These are phyloP conservation scores for Champsocephalus gunnari DNA, from an alignment of 2,797 vertebrate genomes.

Conservation along the genomic window DNA sequence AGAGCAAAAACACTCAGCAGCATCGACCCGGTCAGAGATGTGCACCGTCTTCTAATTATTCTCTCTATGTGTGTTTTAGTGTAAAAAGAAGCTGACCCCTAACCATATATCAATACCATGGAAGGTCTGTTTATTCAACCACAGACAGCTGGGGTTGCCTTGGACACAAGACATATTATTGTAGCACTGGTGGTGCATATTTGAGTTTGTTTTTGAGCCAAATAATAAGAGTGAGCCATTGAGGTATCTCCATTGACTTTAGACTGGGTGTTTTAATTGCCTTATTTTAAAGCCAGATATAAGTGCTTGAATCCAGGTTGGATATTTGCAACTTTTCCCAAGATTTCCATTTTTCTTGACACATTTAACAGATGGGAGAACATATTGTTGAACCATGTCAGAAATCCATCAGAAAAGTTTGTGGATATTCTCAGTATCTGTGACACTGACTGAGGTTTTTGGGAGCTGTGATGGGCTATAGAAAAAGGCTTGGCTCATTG, in stretches of 20 bases:
- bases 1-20: constrained; percentile 8
- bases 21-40: constrained; percentile 24
- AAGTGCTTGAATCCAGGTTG: constrained; percentile 24
- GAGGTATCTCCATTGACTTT: constrained; percentile 37
- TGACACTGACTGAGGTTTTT: not conserved
- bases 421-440: not conserved
- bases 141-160: constrained; percentile 20
- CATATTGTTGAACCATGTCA: not conserved
- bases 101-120: constrained; percentile 31
- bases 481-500: not conserved
- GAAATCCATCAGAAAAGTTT: not conserved
- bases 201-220: constrained; percentile 34
- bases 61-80: constrained; percentile 24
- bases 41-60: constrained; percentile 38
- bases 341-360: constrained; percentile 9
- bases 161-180: constrained; percentile 39
- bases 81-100: constrained; percentile 23
- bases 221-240: constrained; percentile 30
- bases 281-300: constrained; percentile 28
- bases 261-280: constrained; percentile 15
- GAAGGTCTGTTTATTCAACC: constrained; percentile 47
- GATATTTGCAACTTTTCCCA: constrained; percentile 19
- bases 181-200: constrained; percentile 35
- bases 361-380: constrained; percentile 13
- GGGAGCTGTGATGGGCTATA: not conserved